Percentiles rank a stretch among this genome's conserved stretches.
These are phyloP conservation scores for Ennomos erosarius DNA, from an alignment of 2,888 invertebrate species.

Conservation along the genomic window DNA sequence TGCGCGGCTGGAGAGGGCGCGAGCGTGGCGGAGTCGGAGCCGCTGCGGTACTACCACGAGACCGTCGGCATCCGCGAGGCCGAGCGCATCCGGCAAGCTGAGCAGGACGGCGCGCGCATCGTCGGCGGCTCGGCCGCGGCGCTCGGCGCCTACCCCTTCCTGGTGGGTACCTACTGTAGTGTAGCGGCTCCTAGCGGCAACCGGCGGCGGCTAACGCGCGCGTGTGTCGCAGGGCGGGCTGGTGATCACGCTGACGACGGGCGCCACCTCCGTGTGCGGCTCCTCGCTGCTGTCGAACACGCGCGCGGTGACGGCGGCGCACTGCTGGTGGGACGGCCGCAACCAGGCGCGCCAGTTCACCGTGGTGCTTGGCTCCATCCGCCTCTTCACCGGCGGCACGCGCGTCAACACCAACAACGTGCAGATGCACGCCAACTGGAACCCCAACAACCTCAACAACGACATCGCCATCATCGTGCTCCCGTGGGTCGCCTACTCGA, in stretches of 20 bases:
- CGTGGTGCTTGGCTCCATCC: slow-evolving; percentile 52
- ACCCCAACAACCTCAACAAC: slow-evolving; percentile 43
- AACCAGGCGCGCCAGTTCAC: slow-evolving; percentile 48
- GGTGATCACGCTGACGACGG: slow-evolving; percentile 48
- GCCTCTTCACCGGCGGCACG: slow-evolving; percentile 49
- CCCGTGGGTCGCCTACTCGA: slow-evolving; percentile 41
- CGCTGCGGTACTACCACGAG: slow-evolving; percentile 43
- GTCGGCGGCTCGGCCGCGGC: slow-evolving; percentile 36
- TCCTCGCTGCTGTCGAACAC: slow-evolving; percentile 48
- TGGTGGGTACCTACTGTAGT: slow-evolving; percentile 4
- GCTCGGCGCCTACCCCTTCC: slow-evolving; percentile 42
- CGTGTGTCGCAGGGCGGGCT: slow-evolving; percentile 34
- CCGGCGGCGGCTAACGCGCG: slow-evolving; percentile 4
- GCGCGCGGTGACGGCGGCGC: slow-evolving; percentile 49
- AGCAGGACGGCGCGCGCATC: slow-evolving; percentile 36
- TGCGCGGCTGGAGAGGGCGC: neutral
- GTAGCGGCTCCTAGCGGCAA: neutral
- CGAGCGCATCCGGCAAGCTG: slow-evolving; percentile 42
- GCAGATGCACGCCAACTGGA: slow-evolving; percentile 43
- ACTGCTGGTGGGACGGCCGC: slow-evolving; percentile 56
- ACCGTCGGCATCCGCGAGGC: slow-evolving; percentile 41
- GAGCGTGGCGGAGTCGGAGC: neutral
- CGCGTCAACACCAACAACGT: slow-evolving; percentile 46
- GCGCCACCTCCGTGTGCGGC: slow-evolving; percentile 49
- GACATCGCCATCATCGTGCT: slow-evolving; percentile 45